Conservation (phyloP, 2,113 vertebrate genomes). For the Lamprotornis superbus region DNA sequence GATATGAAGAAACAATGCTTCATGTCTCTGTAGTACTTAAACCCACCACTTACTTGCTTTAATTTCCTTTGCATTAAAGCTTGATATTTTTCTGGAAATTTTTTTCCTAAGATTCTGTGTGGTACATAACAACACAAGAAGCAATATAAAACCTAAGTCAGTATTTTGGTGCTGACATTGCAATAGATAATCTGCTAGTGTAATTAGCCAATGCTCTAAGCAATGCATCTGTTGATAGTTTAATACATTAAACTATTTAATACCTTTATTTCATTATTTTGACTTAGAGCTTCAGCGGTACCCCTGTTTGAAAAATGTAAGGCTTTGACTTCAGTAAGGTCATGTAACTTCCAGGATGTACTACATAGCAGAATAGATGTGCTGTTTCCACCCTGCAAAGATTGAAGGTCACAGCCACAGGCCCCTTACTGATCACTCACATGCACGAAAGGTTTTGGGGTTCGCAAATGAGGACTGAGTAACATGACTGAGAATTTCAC, state of each 20-base stretch:
- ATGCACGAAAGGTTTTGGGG: neutral
- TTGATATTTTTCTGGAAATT: conserved; percentile 28
- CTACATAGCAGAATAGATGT: neutral
- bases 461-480: conserved; percentile 34
- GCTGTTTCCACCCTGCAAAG: neutral
- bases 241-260: neutral
- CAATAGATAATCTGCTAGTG: neutral
- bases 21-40: conserved; percentile 56
- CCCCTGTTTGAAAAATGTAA: neutral
- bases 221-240: neutral
- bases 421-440: neutral
- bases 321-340: neutral
- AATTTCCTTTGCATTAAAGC: conserved; percentile 69
- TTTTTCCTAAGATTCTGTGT: conserved; percentile 46
- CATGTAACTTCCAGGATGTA: neutral
- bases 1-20: conserved; percentile 66
- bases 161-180: conserved; percentile 13
- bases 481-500: conserved; percentile 27
- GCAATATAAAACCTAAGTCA: neutral
- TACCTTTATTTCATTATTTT: conserved; percentile 20
- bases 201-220: conserved; percentile 22
- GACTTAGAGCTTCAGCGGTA: neutral
- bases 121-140: conserved; percentile 33
- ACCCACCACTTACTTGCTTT: conserved; percentile 52
- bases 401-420: neutral